Conservation (phyloP, 2,113 vertebrate species). For the Nansenia antarctica region DNA sequence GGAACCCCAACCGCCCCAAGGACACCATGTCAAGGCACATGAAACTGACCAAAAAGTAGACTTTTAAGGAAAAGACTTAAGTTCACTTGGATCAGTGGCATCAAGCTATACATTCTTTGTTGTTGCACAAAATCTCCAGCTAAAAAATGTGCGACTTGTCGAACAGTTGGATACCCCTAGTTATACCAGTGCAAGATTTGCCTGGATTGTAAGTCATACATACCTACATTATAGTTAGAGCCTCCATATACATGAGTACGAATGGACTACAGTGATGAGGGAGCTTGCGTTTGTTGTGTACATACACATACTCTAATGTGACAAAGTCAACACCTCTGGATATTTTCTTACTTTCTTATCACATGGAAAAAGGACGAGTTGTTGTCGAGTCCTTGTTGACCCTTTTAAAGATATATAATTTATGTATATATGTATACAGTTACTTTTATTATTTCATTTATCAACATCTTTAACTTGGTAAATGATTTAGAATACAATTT, state of each 20-base stretch:
- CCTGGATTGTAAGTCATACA: neutral
- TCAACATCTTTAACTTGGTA: conserved; percentile 10
- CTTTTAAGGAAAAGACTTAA: neutral
- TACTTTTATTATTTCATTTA: conserved; percentile 18
- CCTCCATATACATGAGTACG: neutral
- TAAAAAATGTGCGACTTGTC: neutral
- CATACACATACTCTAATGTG: conserved; percentile 9
- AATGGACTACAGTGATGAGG: neutral
- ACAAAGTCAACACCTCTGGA: conserved; percentile 7
- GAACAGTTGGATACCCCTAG: neutral
- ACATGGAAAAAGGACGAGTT: conserved; percentile 30
- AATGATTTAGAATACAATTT: conserved; percentile 14
- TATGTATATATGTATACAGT: conserved; percentile 24
- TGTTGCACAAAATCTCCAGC: neutral
- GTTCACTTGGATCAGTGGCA: neutral
- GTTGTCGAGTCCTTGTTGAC: conserved; percentile 30
- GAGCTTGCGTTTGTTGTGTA: conserved; percentile 3
- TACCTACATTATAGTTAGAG: neutral
- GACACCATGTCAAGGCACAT: conserved; percentile 16
- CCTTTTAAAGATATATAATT: conserved; percentile 5
- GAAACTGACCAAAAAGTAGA: neutral
- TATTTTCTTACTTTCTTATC: conserved; percentile 1
- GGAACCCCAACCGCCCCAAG: neutral
- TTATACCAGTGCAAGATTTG: neutral
- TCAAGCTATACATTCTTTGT: neutral